These are phyloP conservation scores for Enteromius thamalakanensis DNA, from an alignment of 2,797 vertebrate genomes.

Conservation along the genomic window DNA sequence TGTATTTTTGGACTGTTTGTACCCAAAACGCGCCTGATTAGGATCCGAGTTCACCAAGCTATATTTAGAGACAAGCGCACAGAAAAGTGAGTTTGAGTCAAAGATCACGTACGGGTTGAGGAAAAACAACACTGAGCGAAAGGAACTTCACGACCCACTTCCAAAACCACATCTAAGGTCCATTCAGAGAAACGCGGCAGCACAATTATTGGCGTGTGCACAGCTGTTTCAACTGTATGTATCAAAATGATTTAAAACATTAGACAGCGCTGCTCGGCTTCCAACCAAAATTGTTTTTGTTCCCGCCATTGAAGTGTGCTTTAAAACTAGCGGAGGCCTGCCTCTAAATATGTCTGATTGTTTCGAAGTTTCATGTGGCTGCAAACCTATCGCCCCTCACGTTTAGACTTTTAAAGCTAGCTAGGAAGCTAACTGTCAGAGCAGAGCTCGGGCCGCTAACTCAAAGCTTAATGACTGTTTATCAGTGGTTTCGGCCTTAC, in stretches of 20 bases:
- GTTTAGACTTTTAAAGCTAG: conserved; percentile 1
- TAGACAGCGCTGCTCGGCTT: conserved; percentile 14
- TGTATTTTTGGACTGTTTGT: conserved; percentile 57
- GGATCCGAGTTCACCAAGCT: conserved; percentile 31
- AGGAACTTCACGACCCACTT: neutral
- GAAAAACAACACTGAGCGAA: conserved; percentile 17
- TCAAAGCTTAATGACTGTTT: conserved; percentile 46
- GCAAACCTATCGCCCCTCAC: conserved; percentile 8
- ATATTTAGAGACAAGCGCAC: conserved; percentile 51
- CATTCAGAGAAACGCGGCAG: conserved; percentile 31
- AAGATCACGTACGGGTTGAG: conserved; percentile 17
- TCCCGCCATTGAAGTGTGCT: conserved; percentile 29
- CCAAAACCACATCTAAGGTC: conserved; percentile 37
- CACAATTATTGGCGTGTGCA: conserved; percentile 19
- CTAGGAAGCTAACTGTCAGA: conserved; percentile 21
- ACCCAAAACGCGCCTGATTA: conserved; percentile 45
- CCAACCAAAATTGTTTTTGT: conserved; percentile 40
- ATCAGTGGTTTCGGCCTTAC: conserved; percentile 40
- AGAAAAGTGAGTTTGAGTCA: conserved; percentile 40
- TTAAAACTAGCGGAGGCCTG: conserved; percentile 19
- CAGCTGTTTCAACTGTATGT: conserved; percentile 39
- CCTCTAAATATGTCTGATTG: conserved; percentile 31
- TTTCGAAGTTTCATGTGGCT: conserved; percentile 24
- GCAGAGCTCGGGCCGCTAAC: neutral
- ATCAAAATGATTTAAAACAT: conserved; percentile 32